phyloP scores from a whole-genome alignment of 2,888 invertebrate genomes.

The Meiosimyza decipiens region DNA sequence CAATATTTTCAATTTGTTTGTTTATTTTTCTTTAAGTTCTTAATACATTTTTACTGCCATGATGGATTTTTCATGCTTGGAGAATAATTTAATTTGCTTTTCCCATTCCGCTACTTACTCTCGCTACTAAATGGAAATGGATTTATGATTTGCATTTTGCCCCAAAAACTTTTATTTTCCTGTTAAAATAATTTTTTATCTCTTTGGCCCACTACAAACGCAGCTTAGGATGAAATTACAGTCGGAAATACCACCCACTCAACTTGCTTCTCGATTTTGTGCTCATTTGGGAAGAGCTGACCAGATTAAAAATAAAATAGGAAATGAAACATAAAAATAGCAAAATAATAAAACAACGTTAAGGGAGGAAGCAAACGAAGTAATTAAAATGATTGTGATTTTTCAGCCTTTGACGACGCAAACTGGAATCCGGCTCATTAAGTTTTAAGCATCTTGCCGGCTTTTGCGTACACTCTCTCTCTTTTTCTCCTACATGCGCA shows the following conservation, averaged over 20 bases:
- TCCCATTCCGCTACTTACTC: too few relatives aligned
- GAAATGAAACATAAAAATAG: background rate
- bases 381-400: conserved; percentile 36
- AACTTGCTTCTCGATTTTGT: background rate
- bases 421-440: conserved; percentile 28
- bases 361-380: background rate
- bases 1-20: too few relatives aligned
- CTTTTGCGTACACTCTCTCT: conserved; percentile 14
- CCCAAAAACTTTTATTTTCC: background rate
- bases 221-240: background rate
- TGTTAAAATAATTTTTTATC: background rate
- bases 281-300: conserved; percentile 1
- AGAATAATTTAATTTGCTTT: too few relatives aligned
- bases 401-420: conserved; percentile 6
- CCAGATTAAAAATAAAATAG: conserved; percentile 20
- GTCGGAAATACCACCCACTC: background rate
- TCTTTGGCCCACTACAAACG: background rate
- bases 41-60: too few relatives aligned
- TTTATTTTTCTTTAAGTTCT: too few relatives aligned
- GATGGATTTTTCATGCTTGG: too few relatives aligned
- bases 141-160: background rate
- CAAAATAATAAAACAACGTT: background rate
- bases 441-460: conserved; percentile 29
- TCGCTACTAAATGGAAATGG: background rate
- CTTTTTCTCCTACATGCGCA: background rate